Evolutionary conservation across 2,888 invertebrate genomes (phyloP), one percentile per base, ranked within the genome.

Genomic region (Limulus polyphemus): DNA sequence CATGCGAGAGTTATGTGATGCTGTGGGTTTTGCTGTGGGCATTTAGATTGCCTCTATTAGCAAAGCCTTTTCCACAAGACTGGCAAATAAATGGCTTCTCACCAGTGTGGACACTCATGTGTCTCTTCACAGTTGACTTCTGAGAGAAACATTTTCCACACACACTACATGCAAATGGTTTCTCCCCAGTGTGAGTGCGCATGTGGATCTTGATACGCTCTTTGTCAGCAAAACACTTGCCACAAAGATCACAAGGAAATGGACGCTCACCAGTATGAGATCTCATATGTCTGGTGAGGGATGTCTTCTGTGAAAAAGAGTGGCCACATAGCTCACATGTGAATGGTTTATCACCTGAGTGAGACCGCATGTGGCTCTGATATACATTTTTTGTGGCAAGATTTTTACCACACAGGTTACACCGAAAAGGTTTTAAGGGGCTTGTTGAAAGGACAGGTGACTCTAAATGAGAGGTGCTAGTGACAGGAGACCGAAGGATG

Each of bases 261-360:
- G 70, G 70, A 11, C 70, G 67, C 58, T 71, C 68, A 54, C 76
- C 76, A 62, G 73, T 74, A 61, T 77, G 76, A 71, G 73, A 78
- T 72, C 80, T 74, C 62, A 85, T 81, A 73, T 90, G 90, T 57
- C 87, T 76, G 7, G 83, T 86, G 51, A 88, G 80, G 65, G 87
- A 86, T 0, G 87, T 87, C 75, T 86, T 87, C 74, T 88, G 86
- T 11, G 85, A 83, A 74, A 89, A 89, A 69, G 81, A 81, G 71
- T 85, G 84, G 49, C 83, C 83, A 75, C 89, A 89, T 49, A 83
- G 79, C 62, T 83, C 83, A 71, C 88, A 88, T 10, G 80, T 77
- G 75, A 82, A 84, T 72, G 83, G 83, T 75, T 85, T 86, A 58
- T 84, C 81, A 0, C 86, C 86, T 0, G 84, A 82, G 73, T 88